phyloP scores from a whole-genome alignment of 2,113 vertebrate genomes.

The Perognathus longimembris region DNA sequence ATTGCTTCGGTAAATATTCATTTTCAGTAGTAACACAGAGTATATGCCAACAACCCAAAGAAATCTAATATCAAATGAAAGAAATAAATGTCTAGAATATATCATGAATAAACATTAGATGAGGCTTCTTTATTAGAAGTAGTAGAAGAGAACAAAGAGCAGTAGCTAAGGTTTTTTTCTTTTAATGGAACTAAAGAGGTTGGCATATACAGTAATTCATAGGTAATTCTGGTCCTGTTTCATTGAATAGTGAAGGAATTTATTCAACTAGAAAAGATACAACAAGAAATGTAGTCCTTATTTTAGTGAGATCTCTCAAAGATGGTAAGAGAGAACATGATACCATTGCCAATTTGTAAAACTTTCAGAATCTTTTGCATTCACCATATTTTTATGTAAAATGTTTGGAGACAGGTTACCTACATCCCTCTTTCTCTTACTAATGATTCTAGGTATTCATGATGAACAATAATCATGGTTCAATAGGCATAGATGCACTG shows the following conservation, averaged over 20 bases:
- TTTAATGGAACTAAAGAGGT: not conserved
- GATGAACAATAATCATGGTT: not conserved
- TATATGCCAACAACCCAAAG: conserved; percentile 6
- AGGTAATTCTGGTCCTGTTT: not conserved
- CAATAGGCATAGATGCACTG: rapidly evolving
- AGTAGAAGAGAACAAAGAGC: not conserved
- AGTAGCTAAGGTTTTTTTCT: not conserved
- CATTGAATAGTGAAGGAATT: conserved; percentile 17
- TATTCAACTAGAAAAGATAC: not conserved
- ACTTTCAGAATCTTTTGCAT: not conserved
- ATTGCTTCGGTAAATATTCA: not conserved
- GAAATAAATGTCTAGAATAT: conserved; percentile 23
- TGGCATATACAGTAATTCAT: not conserved
- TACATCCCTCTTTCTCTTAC: not conserved
- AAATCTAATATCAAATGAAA: conserved; percentile 44
- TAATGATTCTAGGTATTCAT: not conserved
- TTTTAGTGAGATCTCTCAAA: not conserved
- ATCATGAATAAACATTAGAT: not conserved
- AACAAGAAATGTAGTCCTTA: not conserved
- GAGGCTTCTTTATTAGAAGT: not conserved
- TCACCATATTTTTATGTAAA: not conserved
- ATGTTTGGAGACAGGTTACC: not conserved
- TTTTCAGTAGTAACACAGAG: not conserved
- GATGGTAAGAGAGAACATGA: not conserved
- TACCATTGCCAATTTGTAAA: not conserved